phyloP scores from a whole-genome alignment of 2,888 invertebrate genomes.

The Rhorus exstirpatorius region DNA sequence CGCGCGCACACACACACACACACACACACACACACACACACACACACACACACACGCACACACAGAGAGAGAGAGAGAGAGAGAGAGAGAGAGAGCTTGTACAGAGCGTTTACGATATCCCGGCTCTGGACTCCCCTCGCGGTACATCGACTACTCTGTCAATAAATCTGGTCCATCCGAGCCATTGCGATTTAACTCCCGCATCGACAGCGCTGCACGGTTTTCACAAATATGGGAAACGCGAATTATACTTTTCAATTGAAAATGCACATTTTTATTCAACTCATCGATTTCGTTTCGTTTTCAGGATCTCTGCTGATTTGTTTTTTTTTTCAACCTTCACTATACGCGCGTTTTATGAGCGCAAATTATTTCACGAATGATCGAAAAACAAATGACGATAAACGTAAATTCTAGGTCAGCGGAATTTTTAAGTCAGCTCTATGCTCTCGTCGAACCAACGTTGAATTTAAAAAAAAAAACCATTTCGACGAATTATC shows the following conservation, averaged over 20 bases:
- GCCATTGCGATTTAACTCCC: conserved; percentile 4
- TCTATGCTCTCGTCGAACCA: no score
- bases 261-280: conserved; percentile 11
- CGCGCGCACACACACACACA: no score
- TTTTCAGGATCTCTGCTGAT: not conserved
- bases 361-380: conserved; percentile 2
- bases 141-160: conserved; percentile 49
- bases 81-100: conserved; percentile 2
- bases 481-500: no score
- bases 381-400: not conserved
- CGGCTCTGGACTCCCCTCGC: conserved; percentile 21
- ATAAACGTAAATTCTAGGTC: no score
- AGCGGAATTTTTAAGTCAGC: no score
- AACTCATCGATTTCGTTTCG: conserved; percentile 7
- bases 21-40: no score
- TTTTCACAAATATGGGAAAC: conserved; percentile 33
- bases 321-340: not conserved
- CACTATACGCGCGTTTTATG: not conserved
- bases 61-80: not conserved
- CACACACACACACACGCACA: no score
- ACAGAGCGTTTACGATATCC: conserved; percentile 20
- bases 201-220: conserved; percentile 3
- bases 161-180: conserved; percentile 48
- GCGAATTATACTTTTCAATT: conserved; percentile 51
- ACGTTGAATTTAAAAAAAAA: no score